Evolutionary conservation across 2,113 vertebrate species (phyloP), one percentile per base, ranked within the genome.

Genomic region (Hiodon alosoides): DNA sequence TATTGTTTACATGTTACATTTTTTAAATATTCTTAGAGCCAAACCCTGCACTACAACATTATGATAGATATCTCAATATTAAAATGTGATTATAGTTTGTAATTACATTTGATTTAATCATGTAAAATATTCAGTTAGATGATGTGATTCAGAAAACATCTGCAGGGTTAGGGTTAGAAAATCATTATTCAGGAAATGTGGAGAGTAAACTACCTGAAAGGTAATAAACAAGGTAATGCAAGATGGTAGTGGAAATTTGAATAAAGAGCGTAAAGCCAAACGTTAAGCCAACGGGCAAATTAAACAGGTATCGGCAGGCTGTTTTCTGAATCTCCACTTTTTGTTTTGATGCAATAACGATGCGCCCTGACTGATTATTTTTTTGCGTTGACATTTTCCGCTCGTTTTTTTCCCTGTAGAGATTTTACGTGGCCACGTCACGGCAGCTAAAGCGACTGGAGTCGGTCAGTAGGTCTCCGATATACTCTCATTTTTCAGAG

Each of bases 401-500:
- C 31, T 31, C 31, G 31, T 31, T 31, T 31, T 31, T 31, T 31
- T 31, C 6, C 54, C 67, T 65, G 16, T 89, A 99, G 97, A 93
- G 96, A 58, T 96, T 99, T 91, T 99, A 99, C 0, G 93, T 96
- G 8, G 95, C 96, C 2, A 96, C 97, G 0, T 98, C 97, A 0
- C 92, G 96, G 16, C 97, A 99, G 82, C 91, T 99, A 77, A 99
- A 98, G 88, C 90, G 97, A 0, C 90, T 99, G 89, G 97, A 99
- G 82, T 99, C 97, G 0, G 76, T 97, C 83, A 99, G 94, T 88
- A 91, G 97, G 67, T 99, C 97, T 3, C 97, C 97, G 55, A 93
- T 99, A 79, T 99, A 96, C 87, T 99, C 97, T 7, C 95, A 99
- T 86, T 99, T 99, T 88, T 97, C 95, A 1, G 97, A 99, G 87